Evolutionary conservation across 2,888 invertebrate genomes (phyloP).

Genomic region (Malachius bipustulatus): DNA sequence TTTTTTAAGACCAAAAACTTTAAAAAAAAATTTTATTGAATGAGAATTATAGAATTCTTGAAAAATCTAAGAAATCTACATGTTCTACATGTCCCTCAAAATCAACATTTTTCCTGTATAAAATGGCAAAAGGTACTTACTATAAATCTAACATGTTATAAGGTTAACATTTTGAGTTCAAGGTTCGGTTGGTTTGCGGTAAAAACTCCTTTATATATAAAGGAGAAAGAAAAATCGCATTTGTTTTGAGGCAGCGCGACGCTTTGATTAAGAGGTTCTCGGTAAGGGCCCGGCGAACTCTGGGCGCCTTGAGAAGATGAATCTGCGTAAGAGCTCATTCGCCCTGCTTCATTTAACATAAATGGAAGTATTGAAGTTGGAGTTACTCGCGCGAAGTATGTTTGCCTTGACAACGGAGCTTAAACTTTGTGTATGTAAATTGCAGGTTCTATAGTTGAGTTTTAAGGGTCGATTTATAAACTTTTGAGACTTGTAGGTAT

Average conservation of each 20-base stretch:
- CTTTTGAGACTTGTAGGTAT: too few species aligned
- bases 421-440: too few species aligned
- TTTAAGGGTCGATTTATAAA: too few species aligned
- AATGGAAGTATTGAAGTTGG: conserved; percentile 26
- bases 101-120: too few species aligned
- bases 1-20: too few species aligned
- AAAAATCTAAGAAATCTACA: too few species aligned
- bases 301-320: conserved; percentile 28
- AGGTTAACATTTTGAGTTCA: conserved; percentile 15
- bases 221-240: conserved; percentile 32
- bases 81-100: too few species aligned
- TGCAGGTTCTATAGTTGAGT: too few species aligned
- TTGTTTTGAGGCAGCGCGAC: conserved; percentile 34
- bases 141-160: too few species aligned
- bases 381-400: conserved; percentile 1
- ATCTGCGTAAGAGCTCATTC: conserved; percentile 29
- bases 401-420: too few species aligned
- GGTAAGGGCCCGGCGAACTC: conserved; percentile 28
- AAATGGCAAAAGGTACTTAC: background rate
- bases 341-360: conserved; percentile 31
- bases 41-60: too few species aligned
- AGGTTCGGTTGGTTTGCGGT: conserved; percentile 6
- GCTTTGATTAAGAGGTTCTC: conserved; percentile 34
- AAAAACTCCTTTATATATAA: conserved; percentile 20
- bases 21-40: too few species aligned